phyloP scores from a whole-genome alignment of 2,888 invertebrate genomes.

The Pyralis farinalis region DNA sequence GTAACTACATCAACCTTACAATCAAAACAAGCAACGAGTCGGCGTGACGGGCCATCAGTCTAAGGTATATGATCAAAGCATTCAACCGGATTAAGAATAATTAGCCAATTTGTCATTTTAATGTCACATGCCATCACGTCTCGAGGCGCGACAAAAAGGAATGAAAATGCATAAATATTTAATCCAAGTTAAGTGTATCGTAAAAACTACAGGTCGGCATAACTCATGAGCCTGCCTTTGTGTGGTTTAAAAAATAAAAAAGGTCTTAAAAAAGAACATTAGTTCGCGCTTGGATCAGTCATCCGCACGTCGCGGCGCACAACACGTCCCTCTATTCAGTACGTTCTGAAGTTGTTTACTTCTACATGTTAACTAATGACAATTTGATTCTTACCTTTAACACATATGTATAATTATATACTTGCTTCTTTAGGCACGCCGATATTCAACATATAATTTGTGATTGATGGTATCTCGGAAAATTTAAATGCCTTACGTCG shows the following conservation, averaged over 20 bases:
- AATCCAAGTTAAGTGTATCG: slow-evolving; percentile 70
- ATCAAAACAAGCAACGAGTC: slow-evolving; percentile 40
- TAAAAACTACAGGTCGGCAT: slow-evolving; percentile 77
- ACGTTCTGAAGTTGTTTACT: slow-evolving; percentile 43
- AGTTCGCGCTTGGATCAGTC: slow-evolving; percentile 74
- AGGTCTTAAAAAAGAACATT: slow-evolving; percentile 68
- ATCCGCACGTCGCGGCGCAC: slow-evolving; percentile 59
- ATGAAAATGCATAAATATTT: slow-evolving; percentile 66
- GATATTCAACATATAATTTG: background rate
- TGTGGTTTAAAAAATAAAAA: slow-evolving; percentile 66
- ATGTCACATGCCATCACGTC: slow-evolving; percentile 80
- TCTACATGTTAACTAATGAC: slow-evolving; percentile 52
- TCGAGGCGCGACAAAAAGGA: slow-evolving; percentile 44
- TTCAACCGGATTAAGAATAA: slow-evolving; percentile 76
- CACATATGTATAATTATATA: slow-evolving; percentile 9
- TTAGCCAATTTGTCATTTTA: slow-evolving; percentile 80
- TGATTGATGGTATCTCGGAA: background rate
- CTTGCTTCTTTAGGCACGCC: background rate
- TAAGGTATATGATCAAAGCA: slow-evolving; percentile 54
- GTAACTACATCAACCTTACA: slow-evolving; percentile 33
- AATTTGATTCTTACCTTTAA: slow-evolving; percentile 54
- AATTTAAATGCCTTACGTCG: too few species aligned
- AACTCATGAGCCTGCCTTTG: slow-evolving; percentile 73
- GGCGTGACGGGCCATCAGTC: slow-evolving; percentile 58
- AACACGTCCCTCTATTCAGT: slow-evolving; percentile 64